Percentiles rank a stretch among this genome's conserved stretches.
Evolutionary conservation across 2,113 vertebrate genomes (phyloP).

Genomic region (Strix uralensis): DNA sequence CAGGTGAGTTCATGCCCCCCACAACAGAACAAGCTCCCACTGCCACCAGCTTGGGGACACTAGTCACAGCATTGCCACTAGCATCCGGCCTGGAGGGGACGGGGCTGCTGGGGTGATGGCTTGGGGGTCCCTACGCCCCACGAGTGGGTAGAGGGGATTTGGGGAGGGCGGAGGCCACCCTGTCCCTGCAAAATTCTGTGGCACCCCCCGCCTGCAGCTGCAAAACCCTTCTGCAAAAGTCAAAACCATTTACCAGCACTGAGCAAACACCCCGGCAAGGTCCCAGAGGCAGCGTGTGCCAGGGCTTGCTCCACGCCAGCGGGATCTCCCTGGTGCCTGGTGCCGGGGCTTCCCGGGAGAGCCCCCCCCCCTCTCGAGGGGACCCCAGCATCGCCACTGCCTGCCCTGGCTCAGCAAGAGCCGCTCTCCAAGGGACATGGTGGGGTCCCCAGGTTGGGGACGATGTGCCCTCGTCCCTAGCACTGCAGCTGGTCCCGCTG

Average conservation of each 20-base stretch:
- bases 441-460: not conserved
- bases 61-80: not conserved
- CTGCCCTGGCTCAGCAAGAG: not conserved
- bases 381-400: not conserved
- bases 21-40: not conserved
- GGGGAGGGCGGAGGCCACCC: not conserved
- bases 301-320: accelerated
- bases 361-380: too few species aligned
- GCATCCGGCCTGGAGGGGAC: accelerated
- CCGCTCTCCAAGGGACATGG: accelerated
- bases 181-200: not conserved
- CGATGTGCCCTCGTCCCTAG: too few species aligned
- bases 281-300: accelerated
- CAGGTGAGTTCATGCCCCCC: not conserved
- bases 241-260: not conserved
- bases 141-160: not conserved
- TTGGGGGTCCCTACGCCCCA: not conserved
- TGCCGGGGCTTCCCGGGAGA: not conserved
- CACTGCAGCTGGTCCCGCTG: too few species aligned
- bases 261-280: not conserved
- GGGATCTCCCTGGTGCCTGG: accelerated
- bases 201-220: not conserved
- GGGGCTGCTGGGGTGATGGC: not conserved
- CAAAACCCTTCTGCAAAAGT: too few species aligned
- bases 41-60: accelerated